Percentiles rank a stretch among this genome's conserved stretches.
Conservation (phyloP, 2,113 vertebrate genomes). For the Anthoscopus minutus region DNA sequence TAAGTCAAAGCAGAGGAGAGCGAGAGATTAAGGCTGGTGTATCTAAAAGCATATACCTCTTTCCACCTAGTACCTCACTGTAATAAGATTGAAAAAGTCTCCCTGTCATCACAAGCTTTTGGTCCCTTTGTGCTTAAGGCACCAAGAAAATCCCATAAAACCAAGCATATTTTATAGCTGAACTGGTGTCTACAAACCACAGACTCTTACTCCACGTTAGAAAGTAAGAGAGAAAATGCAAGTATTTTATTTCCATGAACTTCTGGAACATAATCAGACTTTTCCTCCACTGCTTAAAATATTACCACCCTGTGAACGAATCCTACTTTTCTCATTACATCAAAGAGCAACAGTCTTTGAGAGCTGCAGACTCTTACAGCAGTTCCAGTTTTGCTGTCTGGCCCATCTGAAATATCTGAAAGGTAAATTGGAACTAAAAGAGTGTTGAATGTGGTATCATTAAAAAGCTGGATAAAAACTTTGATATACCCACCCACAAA, state of each 20-base stretch:
- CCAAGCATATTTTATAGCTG: neutral
- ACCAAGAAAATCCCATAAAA: neutral
- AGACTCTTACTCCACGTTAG: neutral
- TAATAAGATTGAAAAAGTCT: neutral
- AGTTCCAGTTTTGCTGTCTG: neutral
- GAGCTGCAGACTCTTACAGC: neutral
- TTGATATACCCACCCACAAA: neutral
- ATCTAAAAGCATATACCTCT: neutral
- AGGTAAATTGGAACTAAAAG: neutral
- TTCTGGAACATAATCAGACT: neutral
- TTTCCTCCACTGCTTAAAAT: neutral
- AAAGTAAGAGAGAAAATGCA: neutral
- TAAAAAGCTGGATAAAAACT: neutral
- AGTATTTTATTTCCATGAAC: neutral
- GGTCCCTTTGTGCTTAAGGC: neutral
- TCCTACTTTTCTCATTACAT: neutral
- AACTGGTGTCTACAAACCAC: neutral
- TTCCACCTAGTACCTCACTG: neutral
- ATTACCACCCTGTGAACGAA: neutral
- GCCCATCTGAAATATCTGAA: neutral
- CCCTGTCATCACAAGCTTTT: neutral
- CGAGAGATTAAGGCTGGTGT: neutral
- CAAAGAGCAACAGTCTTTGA: neutral
- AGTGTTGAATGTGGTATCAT: neutral
- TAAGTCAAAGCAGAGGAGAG: neutral